Percentiles rank a stretch among this genome's conserved stretches.
Conservation (phyloP, 2,113 vertebrate genomes). For the Hippocampus barbouri region DNA sequence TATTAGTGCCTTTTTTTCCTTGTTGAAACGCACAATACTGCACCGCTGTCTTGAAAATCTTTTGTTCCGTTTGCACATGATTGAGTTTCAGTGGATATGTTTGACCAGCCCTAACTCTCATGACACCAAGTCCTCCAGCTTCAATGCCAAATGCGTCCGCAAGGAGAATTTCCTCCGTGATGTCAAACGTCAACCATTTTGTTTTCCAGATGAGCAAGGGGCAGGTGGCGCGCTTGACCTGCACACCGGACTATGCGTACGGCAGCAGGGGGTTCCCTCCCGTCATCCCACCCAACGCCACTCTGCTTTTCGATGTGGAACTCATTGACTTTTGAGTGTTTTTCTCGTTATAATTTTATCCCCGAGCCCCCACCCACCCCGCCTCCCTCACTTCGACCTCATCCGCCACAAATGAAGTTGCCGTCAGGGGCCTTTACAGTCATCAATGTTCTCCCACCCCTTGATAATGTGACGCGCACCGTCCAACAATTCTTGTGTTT, state of each 20-base stretch:
- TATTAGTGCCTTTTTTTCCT: no score
- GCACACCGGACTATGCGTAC: constrained; percentile 87
- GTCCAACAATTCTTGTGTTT: constrained; percentile 4
- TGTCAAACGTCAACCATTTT: not conserved
- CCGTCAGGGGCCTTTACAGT: constrained; percentile 20
- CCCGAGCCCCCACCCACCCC: not conserved
- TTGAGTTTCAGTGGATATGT: no score
- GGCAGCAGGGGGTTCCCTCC: constrained; percentile 79
- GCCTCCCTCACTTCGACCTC: constrained; percentile 29
- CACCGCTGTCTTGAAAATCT: no score
- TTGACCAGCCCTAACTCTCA: no score
- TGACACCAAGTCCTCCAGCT: no score
- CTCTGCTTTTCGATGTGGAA: constrained; percentile 89
- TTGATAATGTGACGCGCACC: not conserved
- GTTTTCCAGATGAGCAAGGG: constrained; percentile 85
- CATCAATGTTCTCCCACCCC: not conserved
- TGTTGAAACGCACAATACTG: no score
- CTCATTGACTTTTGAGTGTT: constrained; percentile 70
- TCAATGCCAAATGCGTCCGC: no score
- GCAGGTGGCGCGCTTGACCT: constrained; percentile 81
- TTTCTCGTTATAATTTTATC: not conserved
- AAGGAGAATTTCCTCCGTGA: not conserved
- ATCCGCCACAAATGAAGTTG: constrained; percentile 38
- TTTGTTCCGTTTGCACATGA: no score
- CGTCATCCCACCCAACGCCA: constrained; percentile 83